Evolutionary conservation across 2,113 vertebrate species (phyloP).

Genomic region (Sceloporus undulatus): DNA sequence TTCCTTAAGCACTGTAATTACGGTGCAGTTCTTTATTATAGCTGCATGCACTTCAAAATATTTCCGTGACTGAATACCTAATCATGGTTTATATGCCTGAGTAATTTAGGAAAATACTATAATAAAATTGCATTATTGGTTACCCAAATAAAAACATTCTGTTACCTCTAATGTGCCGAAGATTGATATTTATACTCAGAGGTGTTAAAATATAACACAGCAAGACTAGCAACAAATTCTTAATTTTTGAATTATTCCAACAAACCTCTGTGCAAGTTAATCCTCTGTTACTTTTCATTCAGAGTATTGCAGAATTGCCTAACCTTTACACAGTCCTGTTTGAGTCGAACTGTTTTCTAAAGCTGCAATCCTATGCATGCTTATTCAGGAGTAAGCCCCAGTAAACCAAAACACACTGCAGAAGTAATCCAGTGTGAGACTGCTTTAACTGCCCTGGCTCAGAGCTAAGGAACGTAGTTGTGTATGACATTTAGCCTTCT

Average conservation of each 20-base stretch:
- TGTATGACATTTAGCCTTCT: too few relatives aligned
- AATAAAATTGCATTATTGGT: slow-evolving; percentile 44
- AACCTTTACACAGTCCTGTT: background rate
- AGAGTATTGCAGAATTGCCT: background rate
- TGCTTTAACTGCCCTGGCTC: too few relatives aligned
- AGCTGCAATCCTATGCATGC: background rate
- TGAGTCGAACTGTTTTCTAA: background rate
- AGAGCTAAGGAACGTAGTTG: too few relatives aligned
- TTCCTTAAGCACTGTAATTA: slow-evolving; percentile 42
- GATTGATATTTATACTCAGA: slow-evolving; percentile 43
- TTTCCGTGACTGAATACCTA: slow-evolving; percentile 53
- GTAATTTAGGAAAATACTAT: slow-evolving; percentile 59
- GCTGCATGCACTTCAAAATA: slow-evolving; percentile 49
- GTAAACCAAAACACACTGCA: too few relatives aligned
- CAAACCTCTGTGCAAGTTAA: slow-evolving; percentile 5
- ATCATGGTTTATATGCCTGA: slow-evolving; percentile 39
- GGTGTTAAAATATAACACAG: slow-evolving; percentile 50
- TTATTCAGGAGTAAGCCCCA: background rate
- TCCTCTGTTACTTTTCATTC: background rate
- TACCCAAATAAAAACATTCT: slow-evolving; percentile 49
- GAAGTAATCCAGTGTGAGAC: too few relatives aligned
- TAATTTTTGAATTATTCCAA: slow-evolving; percentile 16
- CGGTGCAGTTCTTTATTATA: slow-evolving; percentile 31
- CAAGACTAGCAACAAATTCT: background rate
- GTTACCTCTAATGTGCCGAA: slow-evolving; percentile 48